phyloP scores from a whole-genome alignment of 1,140 invertebrate species.

The Cecropterus lyciades region DNA sequence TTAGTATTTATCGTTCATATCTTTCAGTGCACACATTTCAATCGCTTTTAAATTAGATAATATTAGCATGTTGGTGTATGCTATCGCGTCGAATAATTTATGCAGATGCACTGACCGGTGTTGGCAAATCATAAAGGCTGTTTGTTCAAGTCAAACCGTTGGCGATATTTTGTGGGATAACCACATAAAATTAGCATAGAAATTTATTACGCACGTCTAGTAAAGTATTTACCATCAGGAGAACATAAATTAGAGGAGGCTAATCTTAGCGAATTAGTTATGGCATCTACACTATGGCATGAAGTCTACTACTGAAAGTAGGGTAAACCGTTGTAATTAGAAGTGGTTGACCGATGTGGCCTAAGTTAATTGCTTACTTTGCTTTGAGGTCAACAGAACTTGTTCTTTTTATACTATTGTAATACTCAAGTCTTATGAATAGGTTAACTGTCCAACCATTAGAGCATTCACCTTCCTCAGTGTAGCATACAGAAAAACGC shows the following conservation, averaged over 20 bases:
- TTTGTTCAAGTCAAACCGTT: background rate
- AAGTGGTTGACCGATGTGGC: background rate
- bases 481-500: conserved; percentile 29
- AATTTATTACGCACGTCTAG: conserved; percentile 8
- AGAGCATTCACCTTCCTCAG: conserved; percentile 12
- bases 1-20: too few relatives aligned
- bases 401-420: conserved; percentile 2
- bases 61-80: too few relatives aligned
- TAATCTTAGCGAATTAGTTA: background rate
- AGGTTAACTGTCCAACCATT: conserved; percentile 4
- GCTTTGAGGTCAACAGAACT: background rate
- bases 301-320: background rate
- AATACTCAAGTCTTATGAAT: conserved; percentile 18
- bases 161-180: background rate
- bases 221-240: background rate
- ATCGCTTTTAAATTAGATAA: too few relatives aligned
- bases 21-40: too few relatives aligned
- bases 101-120: conserved; percentile 34
- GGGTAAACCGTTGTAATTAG: background rate
- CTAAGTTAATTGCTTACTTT: background rate
- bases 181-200: conserved; percentile 20
- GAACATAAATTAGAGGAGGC: background rate
- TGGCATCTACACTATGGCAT: too few relatives aligned
- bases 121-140: conserved; percentile 7
- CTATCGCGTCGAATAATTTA: conserved; percentile 7